Evolutionary conservation across 2,888 invertebrate genomes (phyloP).

Genomic region (Anthoptus insignis): DNA sequence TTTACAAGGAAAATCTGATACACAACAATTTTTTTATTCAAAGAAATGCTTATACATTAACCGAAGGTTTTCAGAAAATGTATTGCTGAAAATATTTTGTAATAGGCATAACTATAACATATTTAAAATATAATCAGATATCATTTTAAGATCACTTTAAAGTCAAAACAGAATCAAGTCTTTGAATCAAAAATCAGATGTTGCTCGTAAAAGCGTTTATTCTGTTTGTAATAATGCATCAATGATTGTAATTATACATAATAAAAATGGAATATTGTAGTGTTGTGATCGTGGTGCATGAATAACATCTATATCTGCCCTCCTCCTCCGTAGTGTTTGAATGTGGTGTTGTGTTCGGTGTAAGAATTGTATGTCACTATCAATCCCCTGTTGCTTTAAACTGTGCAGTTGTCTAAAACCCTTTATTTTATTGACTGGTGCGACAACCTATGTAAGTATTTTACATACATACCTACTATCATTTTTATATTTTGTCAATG

Average conservation of each 20-base stretch:
- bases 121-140: no score
- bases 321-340: constrained; percentile 60
- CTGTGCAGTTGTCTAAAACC: constrained; percentile 26
- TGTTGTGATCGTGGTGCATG: constrained; percentile 81
- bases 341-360: constrained; percentile 56
- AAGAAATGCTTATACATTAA: no score
- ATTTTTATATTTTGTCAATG: constrained; percentile 46
- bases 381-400: constrained; percentile 78
- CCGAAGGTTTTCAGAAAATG: no score
- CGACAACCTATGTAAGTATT: constrained; percentile 28
- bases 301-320: constrained; percentile 85
- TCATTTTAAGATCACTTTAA: no score
- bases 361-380: constrained; percentile 47
- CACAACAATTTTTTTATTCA: no score
- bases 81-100: no score
- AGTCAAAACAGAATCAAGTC: no score
- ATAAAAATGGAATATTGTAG: constrained; percentile 44
- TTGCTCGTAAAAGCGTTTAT: neutral
- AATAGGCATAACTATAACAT: no score
- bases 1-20: constrained; percentile 3
- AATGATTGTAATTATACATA: constrained; percentile 19
- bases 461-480: constrained; percentile 40
- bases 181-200: constrained; percentile 13
- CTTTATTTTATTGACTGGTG: constrained; percentile 21
- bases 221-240: constrained; percentile 31